Percentiles rank a stretch among this genome's conserved stretches.
Evolutionary conservation across 2,113 vertebrate genomes (phyloP).

Genomic region (Tychaedon coryphoeus): DNA sequence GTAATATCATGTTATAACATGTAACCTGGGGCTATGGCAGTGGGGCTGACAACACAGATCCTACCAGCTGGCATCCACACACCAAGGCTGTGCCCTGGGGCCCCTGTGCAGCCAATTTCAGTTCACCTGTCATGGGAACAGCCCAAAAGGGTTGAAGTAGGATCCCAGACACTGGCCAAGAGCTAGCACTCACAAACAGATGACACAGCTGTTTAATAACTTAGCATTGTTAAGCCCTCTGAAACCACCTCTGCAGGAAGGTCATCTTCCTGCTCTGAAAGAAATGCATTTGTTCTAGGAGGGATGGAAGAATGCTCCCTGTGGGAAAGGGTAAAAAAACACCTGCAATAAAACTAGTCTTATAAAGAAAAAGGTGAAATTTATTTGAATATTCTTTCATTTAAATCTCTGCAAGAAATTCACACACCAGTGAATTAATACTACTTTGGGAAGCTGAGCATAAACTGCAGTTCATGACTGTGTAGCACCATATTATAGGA

Average conservation of each 20-base stretch:
- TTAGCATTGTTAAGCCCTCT: neutral
- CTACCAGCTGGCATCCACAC: neutral
- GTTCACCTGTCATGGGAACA: neutral
- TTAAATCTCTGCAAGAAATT: neutral
- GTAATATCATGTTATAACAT: neutral
- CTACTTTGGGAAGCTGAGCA: neutral
- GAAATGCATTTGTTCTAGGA: neutral
- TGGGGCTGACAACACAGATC: neutral
- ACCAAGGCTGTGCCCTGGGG: neutral
- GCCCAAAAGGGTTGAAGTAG: neutral
- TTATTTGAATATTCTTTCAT: neutral
- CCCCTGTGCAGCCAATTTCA: neutral
- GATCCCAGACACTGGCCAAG: neutral
- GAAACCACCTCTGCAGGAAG: conserved; percentile 17
- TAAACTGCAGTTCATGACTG: neutral
- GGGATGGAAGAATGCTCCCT: neutral
- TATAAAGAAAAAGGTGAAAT: neutral
- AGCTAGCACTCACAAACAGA: neutral
- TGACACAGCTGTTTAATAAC: neutral
- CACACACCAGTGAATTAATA: neutral
- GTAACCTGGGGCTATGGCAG: neutral
- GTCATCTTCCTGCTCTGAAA: conserved; percentile 1
- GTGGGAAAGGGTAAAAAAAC: neutral
- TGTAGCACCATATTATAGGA: neutral
- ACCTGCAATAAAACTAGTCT: neutral